These are phyloP conservation scores for Penaeus chinensis DNA, from an alignment of 1,140 invertebrate genomes.

Conservation along the genomic window DNA sequence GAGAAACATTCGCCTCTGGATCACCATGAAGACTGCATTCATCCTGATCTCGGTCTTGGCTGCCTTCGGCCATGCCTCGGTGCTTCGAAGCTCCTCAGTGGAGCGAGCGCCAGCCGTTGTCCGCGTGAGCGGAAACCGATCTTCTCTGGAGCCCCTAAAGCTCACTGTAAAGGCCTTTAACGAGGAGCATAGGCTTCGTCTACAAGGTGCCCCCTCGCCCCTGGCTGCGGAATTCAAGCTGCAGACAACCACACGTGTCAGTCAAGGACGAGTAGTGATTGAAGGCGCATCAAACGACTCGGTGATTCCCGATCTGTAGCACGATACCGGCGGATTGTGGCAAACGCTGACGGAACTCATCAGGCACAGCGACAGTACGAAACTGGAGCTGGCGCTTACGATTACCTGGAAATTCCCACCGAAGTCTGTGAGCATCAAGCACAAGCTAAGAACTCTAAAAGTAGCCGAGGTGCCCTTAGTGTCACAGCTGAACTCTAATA, in stretches of 20 bases:
- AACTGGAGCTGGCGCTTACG: not conserved
- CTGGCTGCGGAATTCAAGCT: conserved; percentile 22
- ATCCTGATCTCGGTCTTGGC: no score
- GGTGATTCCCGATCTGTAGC: not conserved
- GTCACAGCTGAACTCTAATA: conserved; percentile 60
- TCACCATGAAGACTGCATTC: no score
- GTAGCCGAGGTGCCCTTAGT: not conserved
- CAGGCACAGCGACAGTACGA: conserved; percentile 10
- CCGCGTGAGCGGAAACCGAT: no score
- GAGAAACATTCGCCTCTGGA: no score
- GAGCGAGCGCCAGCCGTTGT: no score
- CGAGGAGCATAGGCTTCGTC: conserved; percentile 14
- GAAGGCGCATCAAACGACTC: not conserved
- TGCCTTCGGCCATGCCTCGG: no score
- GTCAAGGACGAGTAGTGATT: conserved; percentile 17
- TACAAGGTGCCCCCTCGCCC: conserved; percentile 11
- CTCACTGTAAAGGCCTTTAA: conserved; percentile 34
- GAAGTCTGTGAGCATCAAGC: not conserved
- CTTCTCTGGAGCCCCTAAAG: not conserved
- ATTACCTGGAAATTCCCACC: conserved; percentile 39
- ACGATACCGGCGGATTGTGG: not conserved
- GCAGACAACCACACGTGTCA: not conserved
- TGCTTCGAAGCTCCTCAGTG: no score
- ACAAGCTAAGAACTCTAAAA: not conserved
- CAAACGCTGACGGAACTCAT: conserved; percentile 25